Percentiles rank a stretch among this genome's conserved stretches.
These are phyloP conservation scores for Metellina segmentata DNA, from an alignment of 2,888 invertebrate genomes.

Conservation along the genomic window DNA sequence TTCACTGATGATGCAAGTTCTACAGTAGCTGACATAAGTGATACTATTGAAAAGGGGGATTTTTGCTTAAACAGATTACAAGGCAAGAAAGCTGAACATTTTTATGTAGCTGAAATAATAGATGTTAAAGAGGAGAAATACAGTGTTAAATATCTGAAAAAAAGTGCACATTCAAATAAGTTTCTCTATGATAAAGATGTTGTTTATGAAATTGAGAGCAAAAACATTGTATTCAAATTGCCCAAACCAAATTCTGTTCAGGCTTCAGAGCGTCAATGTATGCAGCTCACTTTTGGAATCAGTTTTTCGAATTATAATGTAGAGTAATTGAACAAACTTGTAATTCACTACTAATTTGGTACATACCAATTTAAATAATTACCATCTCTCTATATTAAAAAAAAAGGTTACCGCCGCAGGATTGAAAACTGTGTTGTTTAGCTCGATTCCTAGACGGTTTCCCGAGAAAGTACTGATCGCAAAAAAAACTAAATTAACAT, in stretches of 20 bases:
- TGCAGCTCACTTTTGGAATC: constrained; percentile 18
- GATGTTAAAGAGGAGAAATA: constrained; percentile 9
- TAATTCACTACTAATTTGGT: too few species aligned
- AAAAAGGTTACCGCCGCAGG: too few species aligned
- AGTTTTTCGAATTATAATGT: constrained; percentile 35
- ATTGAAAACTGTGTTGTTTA: too few species aligned
- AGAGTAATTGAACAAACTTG: constrained; percentile 23
- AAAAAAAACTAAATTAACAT: too few species aligned
- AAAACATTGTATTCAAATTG: constrained; percentile 27
- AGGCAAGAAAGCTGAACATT: constrained; percentile 33
- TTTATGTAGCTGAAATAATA: constrained; percentile 18
- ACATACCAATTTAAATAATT: not conserved
- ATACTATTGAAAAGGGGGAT: constrained; percentile 30
- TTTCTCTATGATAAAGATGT: constrained; percentile 11
- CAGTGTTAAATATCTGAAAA: constrained; percentile 33
- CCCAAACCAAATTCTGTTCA: constrained; percentile 21
- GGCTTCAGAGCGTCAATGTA: constrained; percentile 12
- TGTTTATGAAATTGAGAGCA: constrained; percentile 14
- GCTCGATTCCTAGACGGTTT: too few species aligned
- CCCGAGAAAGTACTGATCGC: too few species aligned
- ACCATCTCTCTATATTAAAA: too few species aligned
- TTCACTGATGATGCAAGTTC: constrained; percentile 13
- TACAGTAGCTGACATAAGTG: too few species aligned
- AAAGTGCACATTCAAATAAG: constrained; percentile 15
- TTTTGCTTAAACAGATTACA: constrained; percentile 20